A percentile compares a stretch with the other conserved stretches of the same genome.
These are phyloP conservation scores for Lanius ludovicianus DNA, from an alignment of 2,113 vertebrate species.

Conservation along the genomic window DNA sequence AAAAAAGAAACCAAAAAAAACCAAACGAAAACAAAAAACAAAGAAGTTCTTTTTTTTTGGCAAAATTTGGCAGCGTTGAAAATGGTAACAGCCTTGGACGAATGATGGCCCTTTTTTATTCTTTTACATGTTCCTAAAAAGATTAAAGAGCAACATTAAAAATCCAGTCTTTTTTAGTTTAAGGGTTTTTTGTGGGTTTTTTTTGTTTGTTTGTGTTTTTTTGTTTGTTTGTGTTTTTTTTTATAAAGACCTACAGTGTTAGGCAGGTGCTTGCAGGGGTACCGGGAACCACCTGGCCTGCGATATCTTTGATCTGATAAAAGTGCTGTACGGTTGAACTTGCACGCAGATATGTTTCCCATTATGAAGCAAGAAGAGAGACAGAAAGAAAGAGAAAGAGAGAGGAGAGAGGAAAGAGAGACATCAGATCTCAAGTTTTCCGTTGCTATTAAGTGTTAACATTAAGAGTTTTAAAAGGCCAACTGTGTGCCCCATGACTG, in stretches of 20 bases:
- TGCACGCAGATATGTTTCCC: constrained; percentile 83
- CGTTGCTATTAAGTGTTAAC: constrained; percentile 77
- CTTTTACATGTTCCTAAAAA: constrained; percentile 65
- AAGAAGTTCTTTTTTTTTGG: constrained; percentile 64
- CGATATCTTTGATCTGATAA: constrained; percentile 58
- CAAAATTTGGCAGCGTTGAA: constrained; percentile 80
- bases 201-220: neutral
- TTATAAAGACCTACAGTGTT: constrained; percentile 66
- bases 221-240: neutral
- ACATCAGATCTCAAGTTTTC: constrained; percentile 73
- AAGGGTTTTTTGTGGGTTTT: neutral
- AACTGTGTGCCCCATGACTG: constrained; percentile 68
- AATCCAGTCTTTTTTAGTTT: constrained; percentile 49
- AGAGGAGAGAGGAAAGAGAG: neutral
- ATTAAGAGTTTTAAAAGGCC: constrained; percentile 77
- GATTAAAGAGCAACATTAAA: constrained; percentile 68
- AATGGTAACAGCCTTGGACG: constrained; percentile 57
- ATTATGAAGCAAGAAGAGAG: constrained; percentile 70
- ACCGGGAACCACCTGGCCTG: constrained; percentile 30
- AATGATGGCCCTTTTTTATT: constrained; percentile 68
- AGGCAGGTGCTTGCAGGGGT: constrained; percentile 72
- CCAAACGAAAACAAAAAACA: neutral
- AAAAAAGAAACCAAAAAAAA: neutral
- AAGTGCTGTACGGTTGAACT: constrained; percentile 85
- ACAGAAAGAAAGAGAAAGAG: constrained; percentile 22